Evolutionary conservation across 2,797 vertebrate species (phyloP).

Genomic region (Pipistrellus pipistrellus): DNA sequence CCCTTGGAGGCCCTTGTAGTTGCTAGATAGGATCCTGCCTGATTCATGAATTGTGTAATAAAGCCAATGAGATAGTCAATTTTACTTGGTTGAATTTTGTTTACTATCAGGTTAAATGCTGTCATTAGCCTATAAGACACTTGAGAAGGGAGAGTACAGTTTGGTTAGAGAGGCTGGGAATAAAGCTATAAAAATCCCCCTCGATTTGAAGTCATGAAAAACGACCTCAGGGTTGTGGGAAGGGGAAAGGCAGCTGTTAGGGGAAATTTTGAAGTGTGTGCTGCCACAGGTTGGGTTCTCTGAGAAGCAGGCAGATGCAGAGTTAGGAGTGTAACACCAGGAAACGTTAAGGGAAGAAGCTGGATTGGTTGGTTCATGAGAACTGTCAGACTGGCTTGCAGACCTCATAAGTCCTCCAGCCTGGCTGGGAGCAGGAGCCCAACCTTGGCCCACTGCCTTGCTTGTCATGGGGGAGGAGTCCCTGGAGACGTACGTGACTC

Average conservation of each 20-base stretch:
- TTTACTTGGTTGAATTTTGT: not conserved
- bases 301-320: not conserved
- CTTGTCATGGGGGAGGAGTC: not conserved
- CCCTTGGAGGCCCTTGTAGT: not conserved
- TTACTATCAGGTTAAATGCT: not conserved
- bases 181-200: not conserved
- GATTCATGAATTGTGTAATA: not conserved
- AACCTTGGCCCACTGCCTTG: too few relatives aligned
- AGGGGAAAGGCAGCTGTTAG: not conserved
- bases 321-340: not conserved
- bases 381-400: not conserved
- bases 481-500: not conserved
- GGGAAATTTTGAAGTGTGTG: not conserved
- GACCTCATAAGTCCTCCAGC: not conserved
- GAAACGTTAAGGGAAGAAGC: not conserved
- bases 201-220: not conserved
- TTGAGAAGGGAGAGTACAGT: not conserved
- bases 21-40: not conserved
- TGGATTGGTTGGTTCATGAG: not conserved
- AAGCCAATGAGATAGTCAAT: not conserved
- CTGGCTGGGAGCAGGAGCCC: not conserved
- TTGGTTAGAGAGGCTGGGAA: not conserved
- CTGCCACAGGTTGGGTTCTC: not conserved
- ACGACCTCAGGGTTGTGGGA: not conserved
- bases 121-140: not conserved